phyloP scores from a whole-genome alignment of 2,797 vertebrate genomes.

The Dendrocincla tyrannina region DNA sequence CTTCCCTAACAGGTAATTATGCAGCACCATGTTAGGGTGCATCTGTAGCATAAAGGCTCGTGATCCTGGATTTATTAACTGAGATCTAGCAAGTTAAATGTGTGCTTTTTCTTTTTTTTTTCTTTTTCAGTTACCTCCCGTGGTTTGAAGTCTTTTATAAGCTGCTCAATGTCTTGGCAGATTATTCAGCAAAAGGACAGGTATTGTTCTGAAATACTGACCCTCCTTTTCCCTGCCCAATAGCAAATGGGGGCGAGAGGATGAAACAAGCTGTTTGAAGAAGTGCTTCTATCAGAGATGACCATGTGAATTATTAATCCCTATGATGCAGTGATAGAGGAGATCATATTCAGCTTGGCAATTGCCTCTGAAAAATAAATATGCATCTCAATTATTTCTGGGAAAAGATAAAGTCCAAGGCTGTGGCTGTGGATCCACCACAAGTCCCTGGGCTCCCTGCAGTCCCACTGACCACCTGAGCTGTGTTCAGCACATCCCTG shows the following conservation, averaged over 20 bases:
- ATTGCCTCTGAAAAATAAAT: background rate
- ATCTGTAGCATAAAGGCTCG: background rate
- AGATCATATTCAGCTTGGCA: background rate
- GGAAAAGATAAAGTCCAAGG: background rate
- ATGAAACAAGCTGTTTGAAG: background rate
- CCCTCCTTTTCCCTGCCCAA: background rate
- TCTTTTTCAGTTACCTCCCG: conserved; percentile 87
- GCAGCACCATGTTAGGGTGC: background rate
- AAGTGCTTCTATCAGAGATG: background rate
- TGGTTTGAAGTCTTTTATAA: conserved; percentile 99
- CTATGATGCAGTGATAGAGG: background rate
- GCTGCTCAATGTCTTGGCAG: conserved; percentile 92
- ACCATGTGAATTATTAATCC: background rate
- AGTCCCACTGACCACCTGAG: background rate
- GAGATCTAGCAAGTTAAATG: background rate
- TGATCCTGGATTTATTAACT: background rate
- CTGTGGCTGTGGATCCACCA: background rate
- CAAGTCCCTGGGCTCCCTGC: background rate
- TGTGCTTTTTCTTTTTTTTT: background rate
- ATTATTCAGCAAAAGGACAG: conserved; percentile 94
- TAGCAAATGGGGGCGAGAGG: background rate
- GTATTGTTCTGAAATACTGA: conserved; percentile 72
- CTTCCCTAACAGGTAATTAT: background rate
- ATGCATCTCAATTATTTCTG: background rate
- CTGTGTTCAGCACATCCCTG: background rate